Evolutionary conservation across 1,140 invertebrate species (phyloP).

Genomic region (Drusus annulatus): DNA sequence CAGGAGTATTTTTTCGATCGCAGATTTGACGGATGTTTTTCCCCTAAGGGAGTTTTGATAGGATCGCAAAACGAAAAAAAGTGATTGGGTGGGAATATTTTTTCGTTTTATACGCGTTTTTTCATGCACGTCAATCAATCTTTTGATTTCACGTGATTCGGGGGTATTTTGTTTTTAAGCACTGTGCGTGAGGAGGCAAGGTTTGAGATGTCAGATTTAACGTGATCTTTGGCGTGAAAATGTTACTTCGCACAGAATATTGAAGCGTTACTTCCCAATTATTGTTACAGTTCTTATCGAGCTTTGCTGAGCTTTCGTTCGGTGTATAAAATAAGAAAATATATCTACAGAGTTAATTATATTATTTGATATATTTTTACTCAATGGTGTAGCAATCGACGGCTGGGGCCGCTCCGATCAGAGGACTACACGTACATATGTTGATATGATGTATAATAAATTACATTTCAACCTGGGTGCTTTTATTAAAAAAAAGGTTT

Average conservation of each 20-base stretch:
- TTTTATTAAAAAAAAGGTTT: no score
- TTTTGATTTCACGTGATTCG: not conserved
- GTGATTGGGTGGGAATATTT: slow-evolving; percentile 39
- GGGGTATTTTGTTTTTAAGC: not conserved
- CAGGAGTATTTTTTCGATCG: slow-evolving; percentile 15
- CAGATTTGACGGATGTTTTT: slow-evolving; percentile 40
- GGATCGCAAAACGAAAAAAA: slow-evolving; percentile 29
- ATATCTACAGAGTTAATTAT: no score
- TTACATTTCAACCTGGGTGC: no score
- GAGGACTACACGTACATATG: no score
- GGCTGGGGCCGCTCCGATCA: no score
- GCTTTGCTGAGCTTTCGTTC: not conserved
- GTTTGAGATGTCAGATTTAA: not conserved
- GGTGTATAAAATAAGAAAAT: not conserved
- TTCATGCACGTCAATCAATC: slow-evolving; percentile 39
- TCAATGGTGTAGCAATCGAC: no score
- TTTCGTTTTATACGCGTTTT: not conserved
- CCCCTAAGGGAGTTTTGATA: slow-evolving; percentile 39
- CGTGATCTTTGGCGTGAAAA: not conserved
- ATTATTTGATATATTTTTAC: no score
- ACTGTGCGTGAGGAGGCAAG: not conserved
- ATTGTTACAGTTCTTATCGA: not conserved
- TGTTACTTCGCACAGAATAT: not conserved
- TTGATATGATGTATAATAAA: no score
- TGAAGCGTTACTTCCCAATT: not conserved